Conservation (phyloP, 2,113 vertebrate species). For the Anarrhichthys ocellatus region DNA sequence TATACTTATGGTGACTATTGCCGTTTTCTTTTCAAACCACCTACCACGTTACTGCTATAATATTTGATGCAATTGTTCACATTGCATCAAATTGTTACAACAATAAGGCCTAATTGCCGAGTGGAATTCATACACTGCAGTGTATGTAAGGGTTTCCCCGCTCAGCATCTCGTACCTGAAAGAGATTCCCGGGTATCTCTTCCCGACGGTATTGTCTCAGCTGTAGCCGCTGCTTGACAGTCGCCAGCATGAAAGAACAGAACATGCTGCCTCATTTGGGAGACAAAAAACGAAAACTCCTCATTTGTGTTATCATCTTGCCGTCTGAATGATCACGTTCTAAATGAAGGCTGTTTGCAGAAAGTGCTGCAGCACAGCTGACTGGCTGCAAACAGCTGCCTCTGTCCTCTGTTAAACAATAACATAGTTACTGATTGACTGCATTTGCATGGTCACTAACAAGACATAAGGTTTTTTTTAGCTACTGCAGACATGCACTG, state of each 20-base stretch:
- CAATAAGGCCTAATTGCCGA: not conserved
- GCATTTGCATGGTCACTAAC: constrained; percentile 26
- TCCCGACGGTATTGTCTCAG: not conserved
- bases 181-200: not conserved
- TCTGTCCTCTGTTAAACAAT: constrained; percentile 25
- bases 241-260: not conserved
- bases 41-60: not conserved
- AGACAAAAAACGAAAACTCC: constrained; percentile 12
- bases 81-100: not conserved
- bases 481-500: not conserved
- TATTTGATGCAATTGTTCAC: not conserved
- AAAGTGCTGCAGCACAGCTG: not conserved
- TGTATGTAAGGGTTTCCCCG: not conserved
- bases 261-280: constrained; percentile 18
- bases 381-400: constrained; percentile 15
- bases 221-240: constrained; percentile 16
- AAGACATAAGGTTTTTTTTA: not conserved
- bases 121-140: constrained; percentile 6
- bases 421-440: constrained; percentile 52
- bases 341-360: constrained; percentile 30
- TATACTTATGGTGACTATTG: not conserved
- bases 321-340: not conserved
- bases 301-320: not conserved
- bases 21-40: not conserved
- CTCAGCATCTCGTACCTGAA: not conserved